Evolutionary conservation across 2,113 vertebrate species (phyloP), one percentile per base, ranked within the genome.

Genomic region (Lepisosteus osseus): DNA sequence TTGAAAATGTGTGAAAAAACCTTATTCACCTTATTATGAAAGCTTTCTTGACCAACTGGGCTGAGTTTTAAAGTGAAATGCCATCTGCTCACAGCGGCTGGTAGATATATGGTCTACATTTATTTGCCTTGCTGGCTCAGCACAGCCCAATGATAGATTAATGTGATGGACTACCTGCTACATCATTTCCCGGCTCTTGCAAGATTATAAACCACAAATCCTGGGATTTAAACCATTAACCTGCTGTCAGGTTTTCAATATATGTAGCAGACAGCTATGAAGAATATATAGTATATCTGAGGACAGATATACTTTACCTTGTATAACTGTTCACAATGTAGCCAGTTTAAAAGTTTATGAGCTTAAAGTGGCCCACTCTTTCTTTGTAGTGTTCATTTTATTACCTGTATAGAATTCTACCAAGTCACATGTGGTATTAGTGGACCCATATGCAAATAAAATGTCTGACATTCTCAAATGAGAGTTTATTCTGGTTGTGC

Each of bases 51-150:
- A 4, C 57, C 57, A 59, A 13, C 57, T 65, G 62, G 62, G 9
- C 41, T 43, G 41, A 65, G 6, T 65, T 65, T 12, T 3, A 65
- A 65, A 29, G 29, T 15, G 13, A 15, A 65, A 7, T 65, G 62
- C 62, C 3, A 65, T 29, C 62, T 65, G 62, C 62, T 65, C 5
- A 41, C 62, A 65, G 62, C 9, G 47, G 47, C 9, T 65, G 62
- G 62, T 65, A 65, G 62, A 65, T 65, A 65, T 65, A 65, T 65
- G 62, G 62, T 43, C 7, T 65, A 65, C 62, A 65, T 65, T 65
- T 65, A 65, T 65, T 65, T 65, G 62, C 62, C 29, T 65, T 65
- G 62, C 62, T 65, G 62, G 62, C 62, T 65, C 62, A 65, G 62
- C 62, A 7, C 13, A 7, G 62, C n/a, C 62, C 62, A 17, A 65